These are phyloP conservation scores for Phocides pigmalion DNA, from an alignment of 1,140 invertebrate species.

Conservation along the genomic window DNA sequence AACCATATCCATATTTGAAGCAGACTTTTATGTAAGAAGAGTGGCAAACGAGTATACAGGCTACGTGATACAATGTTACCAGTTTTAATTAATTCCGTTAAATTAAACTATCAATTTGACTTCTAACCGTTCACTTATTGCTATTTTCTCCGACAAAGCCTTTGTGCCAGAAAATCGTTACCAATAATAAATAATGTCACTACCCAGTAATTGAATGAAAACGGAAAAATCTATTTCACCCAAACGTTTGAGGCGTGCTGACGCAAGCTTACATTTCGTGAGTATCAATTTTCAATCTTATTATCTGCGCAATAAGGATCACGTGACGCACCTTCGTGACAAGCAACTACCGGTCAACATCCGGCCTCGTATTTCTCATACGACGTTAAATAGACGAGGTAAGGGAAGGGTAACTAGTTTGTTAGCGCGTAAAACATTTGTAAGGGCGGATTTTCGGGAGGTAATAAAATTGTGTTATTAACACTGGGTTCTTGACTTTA, in stretches of 20 bases:
- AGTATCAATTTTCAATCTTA: slow-evolving; percentile 21
- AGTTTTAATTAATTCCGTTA: too few relatives aligned
- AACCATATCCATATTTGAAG: too few relatives aligned
- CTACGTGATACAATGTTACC: too few relatives aligned
- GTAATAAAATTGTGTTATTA: slow-evolving; percentile 6
- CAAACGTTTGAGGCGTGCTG: slow-evolving; percentile 42
- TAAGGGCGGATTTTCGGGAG: slow-evolving; percentile 9
- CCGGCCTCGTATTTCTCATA: slow-evolving; percentile 19
- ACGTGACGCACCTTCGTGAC: slow-evolving; percentile 10
- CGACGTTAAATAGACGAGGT: slow-evolving; percentile 27
- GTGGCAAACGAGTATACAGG: too few relatives aligned
- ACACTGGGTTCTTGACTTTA: too few relatives aligned
- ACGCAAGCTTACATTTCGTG: slow-evolving; percentile 43
- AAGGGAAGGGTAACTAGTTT: slow-evolving; percentile 24
- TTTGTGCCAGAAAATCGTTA: slow-evolving; percentile 19
- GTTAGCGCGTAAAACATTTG: slow-evolving; percentile 28
- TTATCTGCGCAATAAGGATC: slow-evolving; percentile 12
- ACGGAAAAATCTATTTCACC: slow-evolving; percentile 37
- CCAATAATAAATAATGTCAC: slow-evolving; percentile 36
- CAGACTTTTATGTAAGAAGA: too few relatives aligned
- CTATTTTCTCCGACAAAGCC: not conserved
- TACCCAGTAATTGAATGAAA: slow-evolving; percentile 36
- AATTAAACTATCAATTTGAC: too few relatives aligned
- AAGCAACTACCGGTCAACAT: slow-evolving; percentile 15
- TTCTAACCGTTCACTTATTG: not conserved